These are phyloP conservation scores for Saturnia japonica DNA, from an alignment of 2,888 invertebrate species.

Conservation along the genomic window DNA sequence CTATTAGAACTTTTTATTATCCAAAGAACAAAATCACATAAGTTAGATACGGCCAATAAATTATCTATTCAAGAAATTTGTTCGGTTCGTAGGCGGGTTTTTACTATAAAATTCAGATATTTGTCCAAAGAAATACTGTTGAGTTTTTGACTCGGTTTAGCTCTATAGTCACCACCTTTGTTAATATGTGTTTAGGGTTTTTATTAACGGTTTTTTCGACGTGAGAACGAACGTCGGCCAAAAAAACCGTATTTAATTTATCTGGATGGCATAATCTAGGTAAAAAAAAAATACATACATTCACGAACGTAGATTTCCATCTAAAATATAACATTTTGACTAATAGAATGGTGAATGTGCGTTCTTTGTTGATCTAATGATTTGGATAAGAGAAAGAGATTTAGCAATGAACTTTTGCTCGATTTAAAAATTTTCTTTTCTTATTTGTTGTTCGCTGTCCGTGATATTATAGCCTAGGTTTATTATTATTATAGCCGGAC, in stretches of 20 bases:
- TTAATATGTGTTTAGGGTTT: slow-evolving; percentile 23
- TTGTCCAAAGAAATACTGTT: slow-evolving; percentile 41
- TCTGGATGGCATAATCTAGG: neutral
- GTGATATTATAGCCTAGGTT: too few species aligned
- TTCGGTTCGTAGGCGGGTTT: slow-evolving; percentile 73
- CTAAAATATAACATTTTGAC: neutral
- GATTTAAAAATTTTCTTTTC: neutral
- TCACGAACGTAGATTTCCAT: neutral
- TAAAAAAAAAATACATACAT: neutral
- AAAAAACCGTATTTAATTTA: neutral
- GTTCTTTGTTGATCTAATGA: too few species aligned
- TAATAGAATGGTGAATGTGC: neutral
- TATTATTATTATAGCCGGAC: too few species aligned
- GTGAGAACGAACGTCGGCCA: slow-evolving; percentile 11
- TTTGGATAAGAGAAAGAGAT: neutral
- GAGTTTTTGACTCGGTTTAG: slow-evolving; percentile 30
- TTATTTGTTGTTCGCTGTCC: too few species aligned
- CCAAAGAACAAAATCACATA: slow-evolving; percentile 35
- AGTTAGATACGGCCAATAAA: slow-evolving; percentile 63
- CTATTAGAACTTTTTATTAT: slow-evolving; percentile 35
- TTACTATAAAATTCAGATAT: slow-evolving; percentile 39
- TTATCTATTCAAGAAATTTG: slow-evolving; percentile 75
- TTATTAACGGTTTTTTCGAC: slow-evolving; percentile 26
- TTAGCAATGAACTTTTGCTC: neutral
- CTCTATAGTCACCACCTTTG: slow-evolving; percentile 22